Conservation (phyloP, 2,888 invertebrate genomes). For the Drosophila anceps region DNA sequence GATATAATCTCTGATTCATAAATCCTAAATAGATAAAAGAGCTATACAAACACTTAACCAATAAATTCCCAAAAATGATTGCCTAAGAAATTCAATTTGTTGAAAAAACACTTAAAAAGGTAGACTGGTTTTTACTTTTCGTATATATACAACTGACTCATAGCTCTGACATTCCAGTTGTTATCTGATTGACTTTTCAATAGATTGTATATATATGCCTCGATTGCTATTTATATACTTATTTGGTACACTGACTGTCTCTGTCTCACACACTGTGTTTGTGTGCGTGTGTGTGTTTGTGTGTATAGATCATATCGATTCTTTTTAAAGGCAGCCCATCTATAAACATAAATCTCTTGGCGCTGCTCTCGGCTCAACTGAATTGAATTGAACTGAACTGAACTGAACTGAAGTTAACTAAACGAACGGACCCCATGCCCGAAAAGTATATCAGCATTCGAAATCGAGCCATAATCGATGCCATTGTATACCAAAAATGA, state of each 20-base stretch:
- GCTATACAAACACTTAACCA: neutral
- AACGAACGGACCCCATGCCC: constrained; percentile 44
- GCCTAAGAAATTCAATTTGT: neutral
- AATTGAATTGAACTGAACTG: constrained; percentile 5
- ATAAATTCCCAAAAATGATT: neutral
- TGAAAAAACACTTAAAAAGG: constrained; percentile 4
- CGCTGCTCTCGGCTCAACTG: constrained; percentile 42
- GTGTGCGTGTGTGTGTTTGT: constrained; percentile 8
- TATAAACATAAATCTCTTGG: constrained; percentile 61
- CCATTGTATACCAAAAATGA: constrained; percentile 71
- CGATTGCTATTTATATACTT: constrained; percentile 22
- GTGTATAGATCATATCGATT: constrained; percentile 68
- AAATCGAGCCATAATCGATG: constrained; percentile 66
- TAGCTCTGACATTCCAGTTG: constrained; percentile 34
- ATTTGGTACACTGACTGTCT: constrained; percentile 15
- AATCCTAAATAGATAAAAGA: neutral
- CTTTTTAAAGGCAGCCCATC: constrained; percentile 65
- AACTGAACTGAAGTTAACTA: neutral
- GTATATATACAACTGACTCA: constrained; percentile 24
- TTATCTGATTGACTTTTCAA: constrained; percentile 56
- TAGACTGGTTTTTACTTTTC: constrained; percentile 22
- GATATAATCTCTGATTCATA: neutral
- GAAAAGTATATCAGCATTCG: constrained; percentile 47
- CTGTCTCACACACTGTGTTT: neutral
- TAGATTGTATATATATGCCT: constrained; percentile 35